Evolutionary conservation across 2,888 invertebrate species (phyloP).

Genomic region (Crepidodera aurea): DNA sequence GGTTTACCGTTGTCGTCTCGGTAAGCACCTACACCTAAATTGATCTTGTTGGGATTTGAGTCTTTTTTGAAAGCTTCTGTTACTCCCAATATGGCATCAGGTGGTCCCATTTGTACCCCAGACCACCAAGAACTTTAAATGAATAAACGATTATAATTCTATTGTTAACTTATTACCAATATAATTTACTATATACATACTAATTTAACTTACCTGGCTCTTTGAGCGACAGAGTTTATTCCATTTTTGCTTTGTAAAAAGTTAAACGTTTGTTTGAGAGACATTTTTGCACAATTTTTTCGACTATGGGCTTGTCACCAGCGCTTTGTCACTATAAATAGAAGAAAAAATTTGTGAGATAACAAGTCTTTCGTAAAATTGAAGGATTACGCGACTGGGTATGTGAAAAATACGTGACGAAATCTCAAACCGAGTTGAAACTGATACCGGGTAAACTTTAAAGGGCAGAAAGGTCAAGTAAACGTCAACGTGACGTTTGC

Average conservation of each 20-base stretch:
- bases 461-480: conserved; percentile 21
- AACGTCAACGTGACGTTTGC: conserved; percentile 14
- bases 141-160: background rate
- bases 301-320: background rate
- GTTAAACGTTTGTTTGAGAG: conserved; percentile 44
- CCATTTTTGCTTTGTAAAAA: conserved; percentile 48
- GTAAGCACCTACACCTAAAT: conserved; percentile 96
- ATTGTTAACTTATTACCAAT: background rate
- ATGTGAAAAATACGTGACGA: conserved; percentile 9
- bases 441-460: background rate
- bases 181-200: background rate
- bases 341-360: background rate
- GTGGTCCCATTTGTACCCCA: conserved; percentile 95
- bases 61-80: conserved; percentile 96
- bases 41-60: conserved; percentile 91
- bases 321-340: background rate
- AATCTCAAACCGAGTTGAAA: background rate
- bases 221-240: conserved; percentile 42
- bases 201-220: conserved; percentile 45
- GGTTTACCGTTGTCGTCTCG: conserved; percentile 98
- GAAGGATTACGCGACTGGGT: background rate
- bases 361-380: background rate
- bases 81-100: conserved; percentile 97
- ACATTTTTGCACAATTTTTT: conserved; percentile 37
- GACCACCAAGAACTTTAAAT: conserved; percentile 81